Base-by-base conservation (phyloP, 2,113 vertebrate species). In the Pogonocichla stellata region DNA sequence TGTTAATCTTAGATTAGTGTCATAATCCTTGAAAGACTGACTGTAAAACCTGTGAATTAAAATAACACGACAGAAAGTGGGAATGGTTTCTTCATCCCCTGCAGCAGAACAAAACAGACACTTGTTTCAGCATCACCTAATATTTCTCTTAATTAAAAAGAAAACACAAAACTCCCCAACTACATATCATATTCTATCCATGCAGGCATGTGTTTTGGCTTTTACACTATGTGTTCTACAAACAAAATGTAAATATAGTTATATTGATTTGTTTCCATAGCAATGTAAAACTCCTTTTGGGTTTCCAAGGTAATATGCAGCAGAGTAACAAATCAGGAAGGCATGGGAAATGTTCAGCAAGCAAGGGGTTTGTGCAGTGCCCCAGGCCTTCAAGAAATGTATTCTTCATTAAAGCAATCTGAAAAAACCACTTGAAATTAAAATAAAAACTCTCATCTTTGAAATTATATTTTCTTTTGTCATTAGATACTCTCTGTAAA, bases 211-310 rank as follows among this genome's bases (percentile, higher is more conserved):
- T 40, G 67, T 71, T 80, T 88, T 92, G 64, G 43, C 72, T 58
- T 95, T 96, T 96, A 70, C 33, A 83, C 88, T 84, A 80, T 33
- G n/a, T 92, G 36, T 22, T 80, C 93, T 96, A 95, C 94, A 97
- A 97, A 96, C 92, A 97, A 97, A 97, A 95, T 74, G 60, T 92
- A 93, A 96, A 88, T 90, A 94, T 81, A 92, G 90, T 95, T 96
- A 94, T 93, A 96, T 93, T 97, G 93, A 97, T 96, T 96, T 96
- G 95, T 98, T 97, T 96, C 97, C 95, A 97, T 98, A 95, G 97
- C 70, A 84, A 98, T 96, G 38, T 67, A 93, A 90, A 92, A 95
- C 51, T 92, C 74, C 62, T 54, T 78, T 92, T 88, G 73, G 65
- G 96, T 98, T 98, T 96, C 96, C 97, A 97, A 96, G 95, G 96